Percentiles rank a stretch among this genome's conserved stretches.
Conservation (phyloP, 2,888 invertebrate genomes). For the Stenodema calcarata region DNA sequence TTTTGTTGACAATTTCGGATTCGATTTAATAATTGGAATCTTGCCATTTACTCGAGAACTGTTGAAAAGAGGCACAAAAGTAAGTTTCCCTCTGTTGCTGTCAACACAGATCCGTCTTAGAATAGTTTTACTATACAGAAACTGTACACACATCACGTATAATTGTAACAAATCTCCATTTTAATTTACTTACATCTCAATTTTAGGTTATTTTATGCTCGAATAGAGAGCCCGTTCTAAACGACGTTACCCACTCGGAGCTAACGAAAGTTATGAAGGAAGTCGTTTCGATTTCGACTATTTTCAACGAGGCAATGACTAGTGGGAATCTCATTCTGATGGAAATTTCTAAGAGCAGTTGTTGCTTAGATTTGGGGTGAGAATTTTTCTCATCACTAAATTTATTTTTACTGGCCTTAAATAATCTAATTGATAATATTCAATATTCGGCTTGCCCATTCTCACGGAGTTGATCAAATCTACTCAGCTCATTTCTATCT, state of each 20-base stretch:
- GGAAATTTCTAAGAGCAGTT: slow-evolving; percentile 92
- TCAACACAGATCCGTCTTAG: too few relatives aligned
- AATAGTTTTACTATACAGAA: too few relatives aligned
- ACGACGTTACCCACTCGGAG: slow-evolving; percentile 92
- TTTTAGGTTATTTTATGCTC: slow-evolving; percentile 81
- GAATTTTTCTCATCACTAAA: background rate
- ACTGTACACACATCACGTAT: too few relatives aligned
- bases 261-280: slow-evolving; percentile 72
- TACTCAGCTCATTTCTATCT: too few relatives aligned
- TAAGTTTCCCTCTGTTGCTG: slow-evolving; percentile 64
- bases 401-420: background rate
- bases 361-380: slow-evolving; percentile 91
- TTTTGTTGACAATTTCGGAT: slow-evolving; percentile 96
- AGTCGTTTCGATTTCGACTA: slow-evolving; percentile 73
- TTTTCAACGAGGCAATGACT: slow-evolving; percentile 73
- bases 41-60: slow-evolving; percentile 89
- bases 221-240: slow-evolving; percentile 90
- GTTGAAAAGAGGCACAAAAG: slow-evolving; percentile 80
- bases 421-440: too few relatives aligned
- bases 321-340: slow-evolving; percentile 76
- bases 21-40: slow-evolving; percentile 90
- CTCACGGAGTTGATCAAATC: too few relatives aligned
- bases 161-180: too few relatives aligned
- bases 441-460: too few relatives aligned
- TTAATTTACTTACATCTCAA: background rate